A percentile compares a stretch with the other conserved stretches of the same genome.
phyloP scores from a whole-genome alignment of 2,797 vertebrate species.

The Champsocephalus esox region DNA sequence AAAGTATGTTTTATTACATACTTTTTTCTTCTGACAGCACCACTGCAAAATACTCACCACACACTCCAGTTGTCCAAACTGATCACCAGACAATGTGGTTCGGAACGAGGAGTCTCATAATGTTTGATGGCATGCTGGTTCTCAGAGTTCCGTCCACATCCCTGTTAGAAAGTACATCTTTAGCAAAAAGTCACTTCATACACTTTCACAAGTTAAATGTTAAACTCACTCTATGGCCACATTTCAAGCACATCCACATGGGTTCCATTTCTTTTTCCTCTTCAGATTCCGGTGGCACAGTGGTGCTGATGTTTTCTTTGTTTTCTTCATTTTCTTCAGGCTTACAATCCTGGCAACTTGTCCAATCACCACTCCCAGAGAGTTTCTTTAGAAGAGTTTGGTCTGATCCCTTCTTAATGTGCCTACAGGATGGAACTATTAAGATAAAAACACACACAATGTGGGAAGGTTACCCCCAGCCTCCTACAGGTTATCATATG shows the following conservation, averaged over 20 bases:
- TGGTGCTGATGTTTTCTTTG: conserved; percentile 70
- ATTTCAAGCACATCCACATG: conserved; percentile 96
- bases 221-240: conserved; percentile 91
- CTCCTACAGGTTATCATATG: background rate
- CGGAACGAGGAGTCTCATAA: conserved; percentile 89
- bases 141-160: conserved; percentile 89
- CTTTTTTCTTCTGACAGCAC: background rate
- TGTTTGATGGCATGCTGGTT: conserved; percentile 92
- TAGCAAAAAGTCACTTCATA: background rate
- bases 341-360: conserved; percentile 91
- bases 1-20: too few species aligned
- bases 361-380: conserved; percentile 83
- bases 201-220: conserved; percentile 1
- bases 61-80: conserved; percentile 92
- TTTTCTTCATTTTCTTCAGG: conserved; percentile 70
- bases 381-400: conserved; percentile 89
- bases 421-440: conserved; percentile 88
- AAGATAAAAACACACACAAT: background rate
- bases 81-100: conserved; percentile 92
- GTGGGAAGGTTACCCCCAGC: background rate
- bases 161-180: conserved; percentile 76
- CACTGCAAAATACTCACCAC: conserved; percentile 84
- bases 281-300: conserved; percentile 55
- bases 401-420: conserved; percentile 92
- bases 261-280: conserved; percentile 72